phyloP scores from a whole-genome alignment of 1,140 invertebrate species.

The Aphaenogaster rudis region DNA sequence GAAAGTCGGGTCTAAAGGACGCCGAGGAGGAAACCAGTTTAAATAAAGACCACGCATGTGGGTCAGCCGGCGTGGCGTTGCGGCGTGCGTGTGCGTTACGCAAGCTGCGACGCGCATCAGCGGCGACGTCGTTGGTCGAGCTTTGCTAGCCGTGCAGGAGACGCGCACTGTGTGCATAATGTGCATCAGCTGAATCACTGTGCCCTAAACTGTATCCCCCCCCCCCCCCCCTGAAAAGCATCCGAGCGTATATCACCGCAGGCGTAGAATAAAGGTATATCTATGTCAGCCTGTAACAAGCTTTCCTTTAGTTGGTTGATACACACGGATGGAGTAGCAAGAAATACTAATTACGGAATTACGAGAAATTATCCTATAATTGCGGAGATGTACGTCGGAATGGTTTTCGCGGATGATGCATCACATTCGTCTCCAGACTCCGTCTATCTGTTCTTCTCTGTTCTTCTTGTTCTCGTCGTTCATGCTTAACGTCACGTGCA shows the following conservation, averaged over 20 bases:
- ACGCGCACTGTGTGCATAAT: slow-evolving; percentile 43
- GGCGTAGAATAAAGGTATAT: slow-evolving; percentile 35
- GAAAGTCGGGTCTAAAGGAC: slow-evolving; percentile 85
- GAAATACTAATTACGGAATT: slow-evolving; percentile 54
- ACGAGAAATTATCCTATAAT: slow-evolving; percentile 31
- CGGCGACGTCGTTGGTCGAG: slow-evolving; percentile 61
- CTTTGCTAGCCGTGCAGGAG: slow-evolving; percentile 61
- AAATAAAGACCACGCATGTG: slow-evolving; percentile 87
- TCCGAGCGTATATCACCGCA: slow-evolving; percentile 18
- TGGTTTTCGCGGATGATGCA: slow-evolving; percentile 29
- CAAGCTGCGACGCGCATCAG: slow-evolving; percentile 76
- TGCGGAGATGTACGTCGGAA: neutral
- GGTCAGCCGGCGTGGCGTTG: slow-evolving; percentile 85
- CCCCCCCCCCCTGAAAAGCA: slow-evolving; percentile 35
- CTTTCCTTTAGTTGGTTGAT: neutral
- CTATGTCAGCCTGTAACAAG: slow-evolving; percentile 26
- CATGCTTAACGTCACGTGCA: neutral
- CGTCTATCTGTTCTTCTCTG: neutral
- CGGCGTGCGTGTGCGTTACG: slow-evolving; percentile 78
- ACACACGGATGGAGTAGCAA: neutral
- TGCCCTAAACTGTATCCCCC: neutral
- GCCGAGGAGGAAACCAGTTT: slow-evolving; percentile 85
- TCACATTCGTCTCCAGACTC: neutral
- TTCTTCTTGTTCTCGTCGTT: neutral
- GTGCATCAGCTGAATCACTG: slow-evolving; percentile 47